phyloP scores from a whole-genome alignment of 2,888 invertebrate species.

The Noctua fimbriata region DNA sequence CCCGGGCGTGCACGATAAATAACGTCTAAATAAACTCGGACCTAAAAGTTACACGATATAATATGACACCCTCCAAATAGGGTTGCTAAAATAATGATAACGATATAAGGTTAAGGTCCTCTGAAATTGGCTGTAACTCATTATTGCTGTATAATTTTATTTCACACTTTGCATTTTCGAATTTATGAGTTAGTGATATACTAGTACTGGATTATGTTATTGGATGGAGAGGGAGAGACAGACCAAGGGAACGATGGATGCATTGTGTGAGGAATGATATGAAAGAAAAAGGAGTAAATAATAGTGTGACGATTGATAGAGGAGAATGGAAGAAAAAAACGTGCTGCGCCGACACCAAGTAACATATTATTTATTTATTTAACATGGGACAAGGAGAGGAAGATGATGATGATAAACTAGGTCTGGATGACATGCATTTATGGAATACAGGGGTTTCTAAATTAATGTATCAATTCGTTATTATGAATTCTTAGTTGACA shows the following conservation, averaged over 20 bases:
- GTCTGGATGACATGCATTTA: not conserved
- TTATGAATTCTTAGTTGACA: not conserved
- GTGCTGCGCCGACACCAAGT: too few species aligned
- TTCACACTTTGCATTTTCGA: not conserved
- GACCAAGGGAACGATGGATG: too few species aligned
- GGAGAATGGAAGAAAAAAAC: too few species aligned
- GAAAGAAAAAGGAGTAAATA: too few species aligned
- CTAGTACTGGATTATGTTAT: too few species aligned
- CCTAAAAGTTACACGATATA: conserved; percentile 30
- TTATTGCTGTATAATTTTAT: not conserved
- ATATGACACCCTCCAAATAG: conserved; percentile 7
- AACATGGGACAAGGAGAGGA: too few species aligned
- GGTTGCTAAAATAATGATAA: conserved; percentile 7
- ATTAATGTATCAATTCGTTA: not conserved
- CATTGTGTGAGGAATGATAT: too few species aligned
- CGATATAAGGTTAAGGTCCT: not conserved
- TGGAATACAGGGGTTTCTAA: not conserved
- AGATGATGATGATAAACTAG: not conserved
- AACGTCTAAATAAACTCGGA: conserved; percentile 27
- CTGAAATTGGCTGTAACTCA: not conserved
- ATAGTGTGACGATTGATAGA: too few species aligned
- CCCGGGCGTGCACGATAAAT: conserved; percentile 15
- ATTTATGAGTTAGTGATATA: not conserved
- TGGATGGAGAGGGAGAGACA: too few species aligned
- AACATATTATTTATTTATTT: too few species aligned